A percentile compares a stretch with the other conserved stretches of the same genome.
These are phyloP conservation scores for Saccostrea glomerata DNA, from an alignment of 1,140 invertebrate species.

Conservation along the genomic window DNA sequence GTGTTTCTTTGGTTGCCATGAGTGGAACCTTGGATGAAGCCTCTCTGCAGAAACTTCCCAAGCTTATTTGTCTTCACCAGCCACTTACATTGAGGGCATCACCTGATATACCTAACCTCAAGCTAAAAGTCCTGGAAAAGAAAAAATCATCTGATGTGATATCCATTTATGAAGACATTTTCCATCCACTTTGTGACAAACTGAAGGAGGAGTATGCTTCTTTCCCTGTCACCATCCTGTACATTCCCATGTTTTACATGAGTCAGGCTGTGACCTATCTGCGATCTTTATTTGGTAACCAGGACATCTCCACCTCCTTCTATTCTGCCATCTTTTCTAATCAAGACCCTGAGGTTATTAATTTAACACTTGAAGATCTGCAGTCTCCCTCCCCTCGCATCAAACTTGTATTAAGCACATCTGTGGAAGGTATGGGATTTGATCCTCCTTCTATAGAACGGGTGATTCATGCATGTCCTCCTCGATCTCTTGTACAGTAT, in stretches of 20 bases:
- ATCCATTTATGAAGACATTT: slow-evolving; percentile 1
- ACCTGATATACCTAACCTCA: not conserved
- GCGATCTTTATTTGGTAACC: not conserved
- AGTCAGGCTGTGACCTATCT: not conserved
- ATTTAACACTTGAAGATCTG: not conserved
- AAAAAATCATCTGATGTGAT: not conserved
- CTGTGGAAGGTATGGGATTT: slow-evolving; percentile 50
- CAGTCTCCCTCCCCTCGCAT: not conserved
- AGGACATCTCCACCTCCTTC: not conserved
- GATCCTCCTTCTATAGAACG: slow-evolving; percentile 16
- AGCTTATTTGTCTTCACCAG: not conserved
- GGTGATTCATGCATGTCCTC: slow-evolving; percentile 50
- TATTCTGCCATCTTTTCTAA: not conserved
- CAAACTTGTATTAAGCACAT: slow-evolving; percentile 34
- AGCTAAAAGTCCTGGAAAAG: not conserved
- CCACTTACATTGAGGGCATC: not conserved
- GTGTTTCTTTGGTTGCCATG: not conserved
- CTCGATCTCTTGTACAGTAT: slow-evolving; percentile 30
- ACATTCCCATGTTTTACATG: not conserved
- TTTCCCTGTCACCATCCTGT: not conserved
- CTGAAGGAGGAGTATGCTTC: not conserved
- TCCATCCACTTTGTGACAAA: not conserved
- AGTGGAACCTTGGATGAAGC: not conserved
- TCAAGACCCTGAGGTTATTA: slow-evolving; percentile 27
- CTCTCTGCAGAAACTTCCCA: not conserved